Percentiles rank a stretch among this genome's conserved stretches.
Evolutionary conservation across 2,888 invertebrate genomes (phyloP).

Genomic region (Syrphus vitripennis): DNA sequence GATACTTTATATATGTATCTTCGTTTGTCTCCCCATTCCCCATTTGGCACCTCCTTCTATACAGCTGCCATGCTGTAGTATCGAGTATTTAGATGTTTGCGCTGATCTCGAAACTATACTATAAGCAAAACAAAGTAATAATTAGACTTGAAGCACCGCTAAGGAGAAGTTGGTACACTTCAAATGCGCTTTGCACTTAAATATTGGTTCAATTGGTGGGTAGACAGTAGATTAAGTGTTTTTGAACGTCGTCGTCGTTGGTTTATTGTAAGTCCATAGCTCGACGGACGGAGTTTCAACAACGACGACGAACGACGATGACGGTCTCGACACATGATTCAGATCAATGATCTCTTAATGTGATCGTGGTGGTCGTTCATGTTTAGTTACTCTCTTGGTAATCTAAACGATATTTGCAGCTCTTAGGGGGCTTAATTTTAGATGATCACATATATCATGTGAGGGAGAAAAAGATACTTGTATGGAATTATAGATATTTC

Average conservation of each 20-base stretch:
- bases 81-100: constrained; percentile 32
- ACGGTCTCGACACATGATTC: constrained; percentile 46
- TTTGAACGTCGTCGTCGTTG: constrained; percentile 26
- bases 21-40: background rate
- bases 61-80: background rate
- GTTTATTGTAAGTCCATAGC: background rate
- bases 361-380: constrained; percentile 57
- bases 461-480: background rate
- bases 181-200: constrained; percentile 63
- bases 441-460: constrained; percentile 42
- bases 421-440: constrained; percentile 38
- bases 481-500: background rate
- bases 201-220: constrained; percentile 69
- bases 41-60: too few species aligned
- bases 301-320: background rate
- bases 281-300: background rate
- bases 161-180: constrained; percentile 35
- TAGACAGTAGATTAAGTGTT: constrained; percentile 68
- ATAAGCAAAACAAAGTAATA: background rate
- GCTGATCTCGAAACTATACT: constrained; percentile 30
- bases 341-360: constrained; percentile 69
- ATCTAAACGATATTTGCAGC: constrained; percentile 48
- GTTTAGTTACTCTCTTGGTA: constrained; percentile 4
- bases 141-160: constrained; percentile 23
- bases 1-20: constrained; percentile 45